These are phyloP conservation scores for Heliconius hermathena DNA, from an alignment of 1,140 invertebrate genomes.

Conservation along the genomic window DNA sequence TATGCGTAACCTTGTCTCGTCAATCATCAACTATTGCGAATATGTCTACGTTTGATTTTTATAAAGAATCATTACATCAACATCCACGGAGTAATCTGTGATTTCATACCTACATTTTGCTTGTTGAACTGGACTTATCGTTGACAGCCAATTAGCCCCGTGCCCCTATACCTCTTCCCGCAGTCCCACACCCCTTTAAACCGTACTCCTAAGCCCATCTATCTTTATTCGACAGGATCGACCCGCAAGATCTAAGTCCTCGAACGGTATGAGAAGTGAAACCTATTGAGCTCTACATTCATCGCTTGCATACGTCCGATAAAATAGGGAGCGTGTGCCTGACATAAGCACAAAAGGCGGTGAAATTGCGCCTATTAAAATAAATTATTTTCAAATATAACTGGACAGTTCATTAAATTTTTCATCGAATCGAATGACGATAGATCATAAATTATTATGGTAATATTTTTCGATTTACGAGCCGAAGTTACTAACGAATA, in stretches of 20 bases:
- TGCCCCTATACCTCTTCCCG: constrained; percentile 48
- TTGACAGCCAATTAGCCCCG: constrained; percentile 77
- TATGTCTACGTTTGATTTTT: neutral
- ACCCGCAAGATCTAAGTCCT: constrained; percentile 57
- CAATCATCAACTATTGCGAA: constrained; percentile 32
- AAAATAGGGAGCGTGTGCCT: constrained; percentile 46
- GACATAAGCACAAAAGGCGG: constrained; percentile 55
- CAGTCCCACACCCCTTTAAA: constrained; percentile 49
- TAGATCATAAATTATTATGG: constrained; percentile 33
- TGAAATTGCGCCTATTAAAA: constrained; percentile 56
- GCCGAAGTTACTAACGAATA: neutral
- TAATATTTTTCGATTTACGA: constrained; percentile 29
- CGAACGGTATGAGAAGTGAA: constrained; percentile 51
- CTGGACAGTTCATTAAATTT: constrained; percentile 50
- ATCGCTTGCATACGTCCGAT: constrained; percentile 43
- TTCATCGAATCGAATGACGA: constrained; percentile 33
- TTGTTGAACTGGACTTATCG: constrained; percentile 66
- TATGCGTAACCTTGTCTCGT: constrained; percentile 21
- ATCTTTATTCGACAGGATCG: constrained; percentile 77
- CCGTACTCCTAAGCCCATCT: constrained; percentile 64
- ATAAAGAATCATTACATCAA: constrained; percentile 5
- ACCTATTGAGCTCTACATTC: constrained; percentile 49
- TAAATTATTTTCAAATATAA: constrained; percentile 55
- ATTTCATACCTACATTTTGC: constrained; percentile 40
- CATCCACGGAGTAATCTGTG: constrained; percentile 12